These are phyloP conservation scores for Drosophila nigritarsus DNA, from an alignment of 2,888 invertebrate genomes.

Conservation along the genomic window DNA sequence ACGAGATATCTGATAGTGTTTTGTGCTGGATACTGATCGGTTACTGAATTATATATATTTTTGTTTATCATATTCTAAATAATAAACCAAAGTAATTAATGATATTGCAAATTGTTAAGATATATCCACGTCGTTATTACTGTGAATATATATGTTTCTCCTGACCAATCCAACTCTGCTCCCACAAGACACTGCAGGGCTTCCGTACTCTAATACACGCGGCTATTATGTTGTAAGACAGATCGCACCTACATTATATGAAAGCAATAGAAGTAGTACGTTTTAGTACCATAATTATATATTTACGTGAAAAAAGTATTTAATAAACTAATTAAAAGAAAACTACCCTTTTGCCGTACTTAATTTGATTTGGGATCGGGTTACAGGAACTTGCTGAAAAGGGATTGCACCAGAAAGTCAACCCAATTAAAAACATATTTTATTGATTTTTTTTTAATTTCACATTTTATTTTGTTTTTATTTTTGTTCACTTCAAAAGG, in stretches of 20 bases:
- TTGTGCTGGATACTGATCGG: conserved; percentile 70
- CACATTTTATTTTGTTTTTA: conserved; percentile 78
- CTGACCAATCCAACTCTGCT: conserved; percentile 13
- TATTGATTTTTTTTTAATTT: conserved; percentile 63
- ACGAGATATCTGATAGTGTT: conserved; percentile 46
- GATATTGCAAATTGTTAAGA: conserved; percentile 15
- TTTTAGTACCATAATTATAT: conserved; percentile 66
- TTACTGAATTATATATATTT: conserved; percentile 38
- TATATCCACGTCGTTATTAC: background rate
- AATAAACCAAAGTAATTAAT: conserved; percentile 20
- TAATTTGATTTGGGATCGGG: background rate
- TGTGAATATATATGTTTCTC: conserved; percentile 18
- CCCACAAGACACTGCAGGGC: conserved; percentile 26
- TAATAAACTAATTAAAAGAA: conserved; percentile 53
- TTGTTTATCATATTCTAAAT: conserved; percentile 3
- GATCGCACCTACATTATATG: conserved; percentile 9
- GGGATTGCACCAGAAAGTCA: background rate
- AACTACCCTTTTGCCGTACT: background rate
- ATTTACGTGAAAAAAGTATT: conserved; percentile 37
- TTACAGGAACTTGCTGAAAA: background rate
- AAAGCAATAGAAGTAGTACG: conserved; percentile 57
- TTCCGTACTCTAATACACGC: conserved; percentile 13
- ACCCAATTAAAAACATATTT: background rate
- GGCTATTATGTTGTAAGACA: conserved; percentile 40
- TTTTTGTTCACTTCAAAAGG: conserved; percentile 82